phyloP scores from a whole-genome alignment of 1,140 invertebrate genomes.

The Littorina saxatilis region DNA sequence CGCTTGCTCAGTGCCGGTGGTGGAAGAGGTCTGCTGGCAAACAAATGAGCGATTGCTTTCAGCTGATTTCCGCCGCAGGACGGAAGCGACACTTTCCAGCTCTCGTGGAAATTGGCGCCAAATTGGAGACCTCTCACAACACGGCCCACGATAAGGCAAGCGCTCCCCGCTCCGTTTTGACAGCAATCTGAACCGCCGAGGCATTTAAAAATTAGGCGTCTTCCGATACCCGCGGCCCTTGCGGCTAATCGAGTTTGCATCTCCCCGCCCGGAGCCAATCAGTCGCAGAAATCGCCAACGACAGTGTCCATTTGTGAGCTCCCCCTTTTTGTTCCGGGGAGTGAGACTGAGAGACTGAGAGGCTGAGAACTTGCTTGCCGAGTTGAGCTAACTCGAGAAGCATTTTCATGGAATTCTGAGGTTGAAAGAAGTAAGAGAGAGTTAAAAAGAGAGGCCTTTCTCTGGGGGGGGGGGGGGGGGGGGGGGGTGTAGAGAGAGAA shows the following conservation, averaged over 20 bases:
- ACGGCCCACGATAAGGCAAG: constrained; percentile 28
- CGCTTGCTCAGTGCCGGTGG: too few relatives aligned
- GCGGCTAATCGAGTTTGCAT: constrained; percentile 33
- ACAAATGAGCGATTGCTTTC: neutral
- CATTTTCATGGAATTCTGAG: too few relatives aligned
- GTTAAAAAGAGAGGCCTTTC: neutral
- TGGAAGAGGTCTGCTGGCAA: neutral
- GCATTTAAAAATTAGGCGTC: constrained; percentile 43
- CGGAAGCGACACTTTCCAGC: constrained; percentile 38
- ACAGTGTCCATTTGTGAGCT: constrained; percentile 34
- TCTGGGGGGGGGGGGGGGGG: neutral
- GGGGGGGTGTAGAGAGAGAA: neutral
- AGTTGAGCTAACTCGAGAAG: too few relatives aligned
- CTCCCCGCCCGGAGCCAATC: constrained; percentile 28
- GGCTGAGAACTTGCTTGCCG: neutral
- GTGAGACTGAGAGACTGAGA: neutral
- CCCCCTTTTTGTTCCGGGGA: neutral
- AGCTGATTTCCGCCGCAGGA: neutral
- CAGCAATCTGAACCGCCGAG: constrained; percentile 37
- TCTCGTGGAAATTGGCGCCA: constrained; percentile 36
- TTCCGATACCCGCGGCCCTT: constrained; percentile 31
- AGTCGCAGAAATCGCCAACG: constrained; percentile 37
- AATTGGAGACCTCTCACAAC: constrained; percentile 40
- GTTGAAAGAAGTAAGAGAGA: neutral
- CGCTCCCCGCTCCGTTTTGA: constrained; percentile 33